Evolutionary conservation across 2,888 invertebrate genomes (phyloP), one percentile per base, ranked within the genome.

Genomic region (Hylaea fasciaria): DNA sequence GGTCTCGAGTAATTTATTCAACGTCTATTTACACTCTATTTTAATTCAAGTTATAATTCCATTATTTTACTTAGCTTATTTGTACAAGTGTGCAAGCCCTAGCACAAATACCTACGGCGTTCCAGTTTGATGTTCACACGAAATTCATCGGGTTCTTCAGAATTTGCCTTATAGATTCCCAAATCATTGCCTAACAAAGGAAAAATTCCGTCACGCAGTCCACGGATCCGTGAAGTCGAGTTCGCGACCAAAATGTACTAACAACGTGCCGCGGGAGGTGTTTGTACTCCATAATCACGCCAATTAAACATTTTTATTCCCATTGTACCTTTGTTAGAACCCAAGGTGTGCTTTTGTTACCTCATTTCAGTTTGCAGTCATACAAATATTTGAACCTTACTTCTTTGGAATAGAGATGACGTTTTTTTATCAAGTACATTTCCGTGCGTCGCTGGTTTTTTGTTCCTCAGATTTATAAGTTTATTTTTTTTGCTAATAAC

Each of bases 301-400:
- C 89, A 91, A 91, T 91, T 91, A 89, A 85, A 88, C 88, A 85
- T 89, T 89, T 89, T 89, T 84, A 82, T 89, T 87, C 85, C 85
- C 84, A 86, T 86, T 88, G 80, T 76, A 61, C 81, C 82, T 84
- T 89, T 90, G 81, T 86, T 80, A 77, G 71, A 62, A 57, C 41
- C 69, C 71, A 72, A 79, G 77, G 78, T 80, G 76, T 73, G 76
- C 81, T 81, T 83, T 87, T 90, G 86, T 88, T 82, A 73, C 74
- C 76, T 78, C 73, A 79, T 83, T 85, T 83, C 77, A 22, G 41
- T 55, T 35, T 16, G 40, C 41, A 29, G 22, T n/a, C 8, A 55
- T 5, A 44, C 9, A 13, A 47, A 12, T 49, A 49, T 40, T 56
- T 61, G 12, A 52, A 52, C 61, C 44, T 48, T 56, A 56, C 13